Base-by-base conservation (phyloP, 1,140 invertebrate species). In the Atta texana region DNA sequence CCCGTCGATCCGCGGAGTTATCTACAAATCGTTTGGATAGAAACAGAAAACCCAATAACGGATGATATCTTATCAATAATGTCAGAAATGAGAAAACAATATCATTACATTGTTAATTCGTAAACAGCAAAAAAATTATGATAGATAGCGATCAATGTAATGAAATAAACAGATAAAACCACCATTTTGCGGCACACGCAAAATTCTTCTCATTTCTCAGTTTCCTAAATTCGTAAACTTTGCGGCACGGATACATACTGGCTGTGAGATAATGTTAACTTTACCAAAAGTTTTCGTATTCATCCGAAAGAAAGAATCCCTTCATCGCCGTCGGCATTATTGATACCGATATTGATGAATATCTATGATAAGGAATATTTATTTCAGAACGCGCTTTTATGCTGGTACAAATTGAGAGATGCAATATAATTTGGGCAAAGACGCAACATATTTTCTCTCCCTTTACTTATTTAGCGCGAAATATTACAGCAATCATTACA, bases 181-280 rank as follows among this genome's bases (percentile, higher is more conserved):
- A 8, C 8, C 16, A 8, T 24, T 69, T 69, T 12, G 1, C 34
- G 34, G 21, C 18, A 39, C 63, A 31, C 34, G 66, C 39, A 24
- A 24, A 24, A 24, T 24, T 24, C 24, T 14, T 24, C 7, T 18
- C 8, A 16, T 63, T 80, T 55, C n/a, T 55, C n/a, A 24, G 39
- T 49, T 69, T 34, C 12, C 66, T 5, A 53, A 91, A 91, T 91
- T 91, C 84, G 87, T 91, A 78, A 91, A 91, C 72, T 91, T 90
- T 63, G 51, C 84, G 86, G 75, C 76, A 24, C 64, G 75, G 66
- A 66, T 85, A 85, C 51, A 44, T n/a, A 85, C 28, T 31, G 74
- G 64, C n/a, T 61, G 51, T 8, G 76, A 87, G 71, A 91, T 80
- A 89, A 91, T 61, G 84, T 72, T 81, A 57, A 85, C 59, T 90